Percentiles rank a stretch among this genome's conserved stretches.
Evolutionary conservation across 2,888 invertebrate species (phyloP).

Genomic region (Limnephilus lunatus): DNA sequence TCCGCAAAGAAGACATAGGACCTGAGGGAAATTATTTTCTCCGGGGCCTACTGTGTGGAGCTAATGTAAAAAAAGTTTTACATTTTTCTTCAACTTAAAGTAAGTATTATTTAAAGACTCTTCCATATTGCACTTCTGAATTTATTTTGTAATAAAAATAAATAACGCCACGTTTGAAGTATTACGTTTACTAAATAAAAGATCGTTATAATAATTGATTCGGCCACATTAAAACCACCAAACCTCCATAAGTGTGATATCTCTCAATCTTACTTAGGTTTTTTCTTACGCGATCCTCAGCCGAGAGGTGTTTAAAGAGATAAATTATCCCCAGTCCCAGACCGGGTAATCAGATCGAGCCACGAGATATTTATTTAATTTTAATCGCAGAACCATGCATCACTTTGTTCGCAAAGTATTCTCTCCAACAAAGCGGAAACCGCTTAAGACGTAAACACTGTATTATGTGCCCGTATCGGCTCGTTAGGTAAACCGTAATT

Average conservation of each 20-base stretch:
- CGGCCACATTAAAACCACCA: neutral
- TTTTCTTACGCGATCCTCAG: neutral
- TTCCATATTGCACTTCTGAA: too few relatives aligned
- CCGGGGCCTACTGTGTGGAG: too few relatives aligned
- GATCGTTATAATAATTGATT: neutral
- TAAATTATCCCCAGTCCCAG: slow-evolving; percentile 14
- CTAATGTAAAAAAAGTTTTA: too few relatives aligned
- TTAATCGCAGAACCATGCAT: slow-evolving; percentile 34
- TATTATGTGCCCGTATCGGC: slow-evolving; percentile 32
- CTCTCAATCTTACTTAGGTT: neutral
- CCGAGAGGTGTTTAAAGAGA: slow-evolving; percentile 16
- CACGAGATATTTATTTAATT: slow-evolving; percentile 34
- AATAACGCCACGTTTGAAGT: neutral
- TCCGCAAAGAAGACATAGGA: too few relatives aligned
- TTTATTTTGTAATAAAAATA: neutral
- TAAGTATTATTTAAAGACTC: too few relatives aligned
- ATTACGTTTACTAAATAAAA: neutral
- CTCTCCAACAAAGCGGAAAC: slow-evolving; percentile 4
- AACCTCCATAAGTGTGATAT: neutral
- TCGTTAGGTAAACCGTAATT: slow-evolving; percentile 47
- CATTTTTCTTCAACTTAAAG: too few relatives aligned
- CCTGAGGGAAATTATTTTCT: too few relatives aligned
- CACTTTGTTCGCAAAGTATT: slow-evolving; percentile 8
- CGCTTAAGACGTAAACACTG: slow-evolving; percentile 17
- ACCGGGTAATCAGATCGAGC: neutral